Evolutionary conservation across 1,140 invertebrate species (phyloP).

Genomic region (Philopotamus ludificatus): DNA sequence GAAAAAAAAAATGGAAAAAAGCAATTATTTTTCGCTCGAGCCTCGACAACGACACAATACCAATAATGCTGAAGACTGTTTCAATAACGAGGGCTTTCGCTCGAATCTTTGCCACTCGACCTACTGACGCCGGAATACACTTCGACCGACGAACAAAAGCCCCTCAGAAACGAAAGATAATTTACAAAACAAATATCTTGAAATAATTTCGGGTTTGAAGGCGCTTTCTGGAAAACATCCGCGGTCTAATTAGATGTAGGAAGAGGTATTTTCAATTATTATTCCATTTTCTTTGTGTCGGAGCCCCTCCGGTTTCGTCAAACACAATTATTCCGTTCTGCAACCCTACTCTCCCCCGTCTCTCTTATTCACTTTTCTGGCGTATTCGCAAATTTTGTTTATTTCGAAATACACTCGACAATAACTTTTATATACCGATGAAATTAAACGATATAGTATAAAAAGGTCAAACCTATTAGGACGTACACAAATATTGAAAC

Average conservation of each 20-base stretch:
- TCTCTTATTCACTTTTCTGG: neutral
- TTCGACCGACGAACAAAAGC: neutral
- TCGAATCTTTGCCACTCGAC: neutral
- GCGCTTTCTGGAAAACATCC: constrained; percentile 38
- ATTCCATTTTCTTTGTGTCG: constrained; percentile 39
- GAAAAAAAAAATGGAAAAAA: too few species aligned
- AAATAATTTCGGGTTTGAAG: constrained; percentile 40
- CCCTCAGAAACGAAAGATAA: constrained; percentile 30
- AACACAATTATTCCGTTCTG: constrained; percentile 30
- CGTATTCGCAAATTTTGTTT: constrained; percentile 28
- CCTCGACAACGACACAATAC: too few species aligned
- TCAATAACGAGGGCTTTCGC: neutral
- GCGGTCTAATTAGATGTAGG: constrained; percentile 40
- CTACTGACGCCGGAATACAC: constrained; percentile 14
- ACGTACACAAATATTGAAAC: constrained; percentile 4
- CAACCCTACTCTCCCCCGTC: neutral
- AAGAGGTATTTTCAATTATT: constrained; percentile 42
- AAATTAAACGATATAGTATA: constrained; percentile 13
- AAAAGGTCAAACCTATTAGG: constrained; percentile 28
- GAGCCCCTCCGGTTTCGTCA: constrained; percentile 25
- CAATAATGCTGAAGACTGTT: too few species aligned
- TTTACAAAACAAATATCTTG: constrained; percentile 42
- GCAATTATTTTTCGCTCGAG: too few species aligned
- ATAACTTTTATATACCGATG: neutral
- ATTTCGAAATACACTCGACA: constrained; percentile 26